Conservation (phyloP, 2,113 vertebrate genomes). For the Cavia porcellus region DNA sequence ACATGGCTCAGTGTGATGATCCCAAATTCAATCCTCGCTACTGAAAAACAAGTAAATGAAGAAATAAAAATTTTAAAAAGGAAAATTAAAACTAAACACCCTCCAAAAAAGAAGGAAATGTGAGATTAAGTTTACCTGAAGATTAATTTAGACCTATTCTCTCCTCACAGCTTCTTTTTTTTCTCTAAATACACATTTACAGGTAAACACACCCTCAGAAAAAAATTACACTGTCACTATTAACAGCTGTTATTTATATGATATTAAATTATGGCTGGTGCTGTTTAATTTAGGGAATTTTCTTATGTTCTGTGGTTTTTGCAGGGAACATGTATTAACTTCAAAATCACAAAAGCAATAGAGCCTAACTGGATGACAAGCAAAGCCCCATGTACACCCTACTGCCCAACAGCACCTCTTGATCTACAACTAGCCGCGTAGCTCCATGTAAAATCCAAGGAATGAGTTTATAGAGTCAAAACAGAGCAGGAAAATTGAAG, state of each 20-base stretch:
- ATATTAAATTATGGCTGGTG: not conserved
- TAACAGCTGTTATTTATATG: not conserved
- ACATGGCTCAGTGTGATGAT: not conserved
- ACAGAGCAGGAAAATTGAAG: not conserved
- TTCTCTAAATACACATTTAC: not conserved
- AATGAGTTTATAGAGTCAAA: constrained; percentile 55
- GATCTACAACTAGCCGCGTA: not conserved
- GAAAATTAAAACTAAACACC: not conserved
- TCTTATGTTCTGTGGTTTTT: not conserved
- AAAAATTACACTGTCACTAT: not conserved
- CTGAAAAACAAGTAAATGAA: not conserved
- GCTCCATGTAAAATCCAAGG: not conserved
- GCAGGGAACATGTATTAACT: not conserved
- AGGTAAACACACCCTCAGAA: not conserved
- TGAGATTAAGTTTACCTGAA: not conserved
- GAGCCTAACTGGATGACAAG: not conserved
- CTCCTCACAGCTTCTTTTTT: not conserved
- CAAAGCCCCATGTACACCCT: not conserved
- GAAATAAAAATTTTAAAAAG: not conserved
- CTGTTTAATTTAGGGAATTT: not conserved
- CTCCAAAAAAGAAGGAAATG: not conserved
- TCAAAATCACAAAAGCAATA: constrained; percentile 48
- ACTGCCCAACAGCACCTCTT: not conserved
- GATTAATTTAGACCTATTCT: not conserved
- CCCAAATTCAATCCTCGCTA: not conserved